Base-by-base conservation (phyloP, 2,113 vertebrate genomes). In the Tamias sibiricus region DNA sequence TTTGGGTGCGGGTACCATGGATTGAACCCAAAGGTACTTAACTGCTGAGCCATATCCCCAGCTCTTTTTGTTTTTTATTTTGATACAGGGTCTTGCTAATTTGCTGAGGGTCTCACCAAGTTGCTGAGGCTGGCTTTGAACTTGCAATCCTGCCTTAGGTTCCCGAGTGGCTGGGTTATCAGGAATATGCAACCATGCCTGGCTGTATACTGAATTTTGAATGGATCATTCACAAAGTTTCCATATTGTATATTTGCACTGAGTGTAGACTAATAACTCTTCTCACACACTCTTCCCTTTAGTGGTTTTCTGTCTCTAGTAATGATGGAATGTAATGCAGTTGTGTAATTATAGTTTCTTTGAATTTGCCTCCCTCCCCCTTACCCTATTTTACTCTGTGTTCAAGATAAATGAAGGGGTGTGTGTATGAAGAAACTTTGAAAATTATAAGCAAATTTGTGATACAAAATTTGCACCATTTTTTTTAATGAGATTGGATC, bases 401-500 rank as follows among this genome's bases (percentile, higher is more conserved):
- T 40, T 79, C 20, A 30, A 68, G 68, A 59, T 37, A 72, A 47
- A 76, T 66, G 83, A 59, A 42, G 47, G 9, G 0, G 2, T 52
- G 17, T 32, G 35, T 3, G 24, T 35, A 24, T 32, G 0, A 24
- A 44, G 6, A 72, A 83, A 40, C 8, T 52, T 40, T 69, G 54
- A 92, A 91, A 90, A 87, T 19, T 62, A 11, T 24, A 64, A 91
- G 59, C 22, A 87, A 26, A 77, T 91, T 71, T 16, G 13, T 5
- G 49, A 7, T 74, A 81, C 28, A 72, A 68, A 91, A 75, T 91
- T 52, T 92, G 49, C 13, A 47, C n/a, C 74, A 20, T 64, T 95
- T 95, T 95, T 93, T 44, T 4, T 10, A 93, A 77, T 92, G 74
- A 89, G 22, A 59, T 62, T 77, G 17, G 93, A n/a, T 69, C 66